Conservation (phyloP, 2,113 vertebrate species). For the Bubo bubo region DNA sequence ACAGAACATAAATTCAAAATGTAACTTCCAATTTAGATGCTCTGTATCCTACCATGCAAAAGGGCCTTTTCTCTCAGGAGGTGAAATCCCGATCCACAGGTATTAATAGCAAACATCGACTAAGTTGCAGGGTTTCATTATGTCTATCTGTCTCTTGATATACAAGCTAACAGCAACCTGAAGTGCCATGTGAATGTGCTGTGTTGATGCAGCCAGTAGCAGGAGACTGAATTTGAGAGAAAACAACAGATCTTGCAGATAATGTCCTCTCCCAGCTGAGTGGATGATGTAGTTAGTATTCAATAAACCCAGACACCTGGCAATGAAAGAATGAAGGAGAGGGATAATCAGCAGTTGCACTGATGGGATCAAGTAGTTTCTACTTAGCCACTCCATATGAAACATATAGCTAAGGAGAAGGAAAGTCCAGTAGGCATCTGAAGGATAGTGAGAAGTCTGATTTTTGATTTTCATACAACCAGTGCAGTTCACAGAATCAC, state of each 20-base stretch:
- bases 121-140: neutral
- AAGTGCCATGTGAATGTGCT: neutral
- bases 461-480: neutral
- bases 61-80: neutral
- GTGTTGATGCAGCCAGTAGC: neutral
- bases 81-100: neutral
- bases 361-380: neutral
- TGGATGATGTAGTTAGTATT: neutral
- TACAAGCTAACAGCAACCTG: neutral
- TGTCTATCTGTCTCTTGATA: neutral
- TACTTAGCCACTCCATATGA: rapidly evolving
- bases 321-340: neutral
- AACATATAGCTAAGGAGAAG: rapidly evolving
- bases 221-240: neutral
- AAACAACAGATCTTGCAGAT: neutral
- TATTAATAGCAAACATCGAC: neutral
- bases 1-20: neutral
- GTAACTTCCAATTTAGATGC: neutral
- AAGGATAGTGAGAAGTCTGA: neutral
- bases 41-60: neutral
- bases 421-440: neutral
- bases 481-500: no score
- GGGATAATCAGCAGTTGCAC: neutral
- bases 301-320: neutral
- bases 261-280: neutral